Base-by-base conservation (phyloP, 92 coral and sea anemone genomes). In the Porites rus region DNA sequence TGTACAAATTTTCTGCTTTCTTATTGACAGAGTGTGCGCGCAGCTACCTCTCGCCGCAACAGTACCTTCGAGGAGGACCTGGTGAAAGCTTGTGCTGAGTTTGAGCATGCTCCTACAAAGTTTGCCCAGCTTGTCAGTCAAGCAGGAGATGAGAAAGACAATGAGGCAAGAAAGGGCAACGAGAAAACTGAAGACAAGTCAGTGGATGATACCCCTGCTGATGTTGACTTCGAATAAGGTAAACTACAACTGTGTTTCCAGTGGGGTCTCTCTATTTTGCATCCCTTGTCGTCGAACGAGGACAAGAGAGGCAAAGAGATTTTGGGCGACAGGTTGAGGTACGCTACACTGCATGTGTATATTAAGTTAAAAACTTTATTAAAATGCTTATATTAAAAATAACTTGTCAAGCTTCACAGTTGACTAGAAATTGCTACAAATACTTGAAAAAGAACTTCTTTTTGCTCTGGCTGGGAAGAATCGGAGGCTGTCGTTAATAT, bases 31-130 rank as follows among this genome's bases (percentile, higher is more conserved):
- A 38, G 78, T 11, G 65, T 83, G 38, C 78, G 79, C 9, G 79
- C 79, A 43, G 87, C 87, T 17, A 83, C 87, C 2, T 83, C 79
- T 62, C 50, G 79, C 1, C 79, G 87, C n/a, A 62, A 62, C 18
- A 73, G 79, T 13, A 59, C 87, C 14, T 83, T 83, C 70, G 71
- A 72, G 25, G 87, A 83, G n/a, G 87, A 83, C 72, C 87, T 83
- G 3, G 1, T 53, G 64, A 13, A 13, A 50, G 87, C 87, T n/a
- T 79, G 72, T 22, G 24, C 20, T 38, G 85, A 68, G 53, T 69
- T 81, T 68, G 76, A 10, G 17, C 56, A 56, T 18, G 76, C 85
- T 16, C 77, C 75, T 8, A 58, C 22, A 51, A 81, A 54, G 59
- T 69, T 51, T 81, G 85, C 85, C 10, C 54, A 81, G 69, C 76